Percentiles rank a stretch among this genome's conserved stretches.
Conservation (phyloP, 1,140 invertebrate genomes). For the Drosophila sechellia region DNA sequence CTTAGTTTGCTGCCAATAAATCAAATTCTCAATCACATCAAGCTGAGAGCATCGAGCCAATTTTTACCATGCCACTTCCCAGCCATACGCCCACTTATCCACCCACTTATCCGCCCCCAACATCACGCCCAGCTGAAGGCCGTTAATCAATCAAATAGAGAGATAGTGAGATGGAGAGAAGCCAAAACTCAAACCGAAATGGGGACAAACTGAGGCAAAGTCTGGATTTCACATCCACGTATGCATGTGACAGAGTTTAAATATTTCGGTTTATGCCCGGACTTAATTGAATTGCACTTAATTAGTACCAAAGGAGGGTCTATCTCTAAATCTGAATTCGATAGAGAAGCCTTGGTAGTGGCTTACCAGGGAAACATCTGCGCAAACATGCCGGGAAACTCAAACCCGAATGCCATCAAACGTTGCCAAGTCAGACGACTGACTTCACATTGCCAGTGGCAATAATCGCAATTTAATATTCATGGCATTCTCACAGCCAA, state of each 20-base stretch:
- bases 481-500: conserved; percentile 76
- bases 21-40: conserved; percentile 75
- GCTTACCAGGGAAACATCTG: conserved; percentile 18
- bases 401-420: conserved; percentile 13
- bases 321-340: conserved; percentile 24
- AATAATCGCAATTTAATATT: conserved; percentile 83
- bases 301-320: conserved; percentile 53
- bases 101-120: background rate
- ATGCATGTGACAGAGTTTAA: conserved; percentile 44
- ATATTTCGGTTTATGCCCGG: conserved; percentile 55
- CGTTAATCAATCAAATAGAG: conserved; percentile 64
- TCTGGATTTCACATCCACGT: conserved; percentile 1
- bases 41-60: conserved; percentile 41
- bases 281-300: conserved; percentile 73
- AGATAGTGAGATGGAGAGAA: background rate
- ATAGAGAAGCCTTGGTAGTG: background rate
- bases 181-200: conserved; percentile 10
- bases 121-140: conserved; percentile 6
- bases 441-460: conserved; percentile 69
- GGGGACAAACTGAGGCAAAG: conserved; percentile 4
- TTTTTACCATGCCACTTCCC: conserved; percentile 17
- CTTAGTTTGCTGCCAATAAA: conserved; percentile 71
- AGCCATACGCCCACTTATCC: background rate
- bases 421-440: conserved; percentile 30
- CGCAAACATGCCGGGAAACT: conserved; percentile 17